Evolutionary conservation across 1,140 invertebrate genomes (phyloP), one percentile per base, ranked within the genome.

Genomic region (Eumeta japonica): DNA sequence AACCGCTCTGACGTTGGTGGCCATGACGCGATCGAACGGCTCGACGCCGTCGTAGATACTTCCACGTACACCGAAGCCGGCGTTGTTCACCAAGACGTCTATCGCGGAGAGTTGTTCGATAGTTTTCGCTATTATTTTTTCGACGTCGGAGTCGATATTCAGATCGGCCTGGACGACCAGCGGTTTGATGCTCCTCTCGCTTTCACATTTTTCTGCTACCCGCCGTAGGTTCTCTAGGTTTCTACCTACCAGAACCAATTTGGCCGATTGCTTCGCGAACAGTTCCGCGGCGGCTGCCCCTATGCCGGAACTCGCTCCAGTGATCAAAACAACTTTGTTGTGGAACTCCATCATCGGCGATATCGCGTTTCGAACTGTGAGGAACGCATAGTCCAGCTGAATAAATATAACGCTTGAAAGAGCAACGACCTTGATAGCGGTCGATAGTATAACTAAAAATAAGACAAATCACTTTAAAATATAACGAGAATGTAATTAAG

Each of bases 261-360:
- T 76, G 2, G 86, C 87, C 13, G 84, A 84, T 31, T 86, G 63
- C 33, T 81, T 74, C 5, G 88, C 81, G 46, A 91, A 81, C 38
- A 83, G 67, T 27, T 85, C 43, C 2, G 88, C 88, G 10, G 86
- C 84, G n/a, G 81, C 83, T 41, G 82, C 81, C 17, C 88, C 89
- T 40, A 92, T 90, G 2, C 89, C 89, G 28, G 86, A 88, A 62
- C 86, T 89, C 1, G 88, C 88, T 34, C 88, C 88, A 2, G 82
- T 83, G 42, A 83, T 77, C 16, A 83, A 47, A 1, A 83, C 76
- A 20, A 84, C 79, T 75, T 83, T 83, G 27, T 77, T 78, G 5
- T 45, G 32, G 47, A 83, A 81, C 48, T 71, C 55, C 59, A 62
- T 62, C 39, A 36, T 45, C 27, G 35, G 3, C n/a, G 29, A 31